These are phyloP conservation scores for Phalacrocorax carbo DNA, from an alignment of 2,113 vertebrate species.

Conservation along the genomic window DNA sequence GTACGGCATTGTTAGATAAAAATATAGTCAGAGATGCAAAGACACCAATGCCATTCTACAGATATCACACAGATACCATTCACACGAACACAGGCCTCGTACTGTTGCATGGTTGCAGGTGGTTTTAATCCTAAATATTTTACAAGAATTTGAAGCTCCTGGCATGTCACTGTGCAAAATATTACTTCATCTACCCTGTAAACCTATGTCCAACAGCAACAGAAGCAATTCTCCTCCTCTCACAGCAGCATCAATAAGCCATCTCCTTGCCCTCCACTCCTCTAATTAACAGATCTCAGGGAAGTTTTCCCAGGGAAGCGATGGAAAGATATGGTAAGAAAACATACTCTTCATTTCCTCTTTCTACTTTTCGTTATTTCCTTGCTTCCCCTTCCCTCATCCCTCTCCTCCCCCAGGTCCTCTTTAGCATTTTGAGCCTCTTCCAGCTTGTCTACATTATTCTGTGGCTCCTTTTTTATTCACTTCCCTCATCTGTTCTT, in stretches of 20 bases:
- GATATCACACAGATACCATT: not conserved
- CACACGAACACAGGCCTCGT: not conserved
- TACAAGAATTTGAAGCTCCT: not conserved
- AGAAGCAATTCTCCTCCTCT: not conserved
- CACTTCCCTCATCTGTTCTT: not conserved
- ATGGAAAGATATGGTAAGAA: not conserved
- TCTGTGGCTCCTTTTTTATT: not conserved
- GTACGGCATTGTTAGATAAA: not conserved
- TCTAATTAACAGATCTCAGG: not conserved
- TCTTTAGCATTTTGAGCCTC: not conserved
- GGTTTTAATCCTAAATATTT: not conserved
- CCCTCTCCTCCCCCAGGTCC: not conserved
- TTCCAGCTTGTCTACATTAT: not conserved
- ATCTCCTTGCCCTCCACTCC: not conserved
- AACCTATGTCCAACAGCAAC: not conserved
- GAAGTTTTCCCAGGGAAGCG: not conserved
- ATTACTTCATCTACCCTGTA: not conserved
- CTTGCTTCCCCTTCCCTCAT: not conserved
- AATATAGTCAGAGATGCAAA: not conserved
- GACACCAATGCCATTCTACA: not conserved
- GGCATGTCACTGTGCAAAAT: not conserved
- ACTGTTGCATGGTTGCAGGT: not conserved
- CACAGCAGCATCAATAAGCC: not conserved
- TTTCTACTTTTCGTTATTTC: not conserved
- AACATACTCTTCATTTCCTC: not conserved